Conservation (phyloP, 2,888 invertebrate species). For the Sclerodermus sp. region DNA sequence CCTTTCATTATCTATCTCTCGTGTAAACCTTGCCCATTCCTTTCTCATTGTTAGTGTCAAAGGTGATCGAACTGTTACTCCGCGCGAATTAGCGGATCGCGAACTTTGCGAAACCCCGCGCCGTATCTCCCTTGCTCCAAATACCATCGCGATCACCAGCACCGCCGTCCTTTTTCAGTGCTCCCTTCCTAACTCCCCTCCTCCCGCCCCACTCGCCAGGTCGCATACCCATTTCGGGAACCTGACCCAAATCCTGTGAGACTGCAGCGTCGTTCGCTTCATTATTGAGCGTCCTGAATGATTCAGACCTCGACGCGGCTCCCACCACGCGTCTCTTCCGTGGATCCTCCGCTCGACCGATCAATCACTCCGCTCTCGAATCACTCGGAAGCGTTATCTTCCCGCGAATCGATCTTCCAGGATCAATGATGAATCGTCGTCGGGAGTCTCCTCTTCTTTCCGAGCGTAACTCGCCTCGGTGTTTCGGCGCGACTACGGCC, state of each 20-base stretch:
- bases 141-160: neutral
- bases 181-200: neutral
- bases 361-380: too few relatives aligned
- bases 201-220: neutral
- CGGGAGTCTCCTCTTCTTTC: too few relatives aligned
- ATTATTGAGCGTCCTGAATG: constrained; percentile 35
- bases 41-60: constrained; percentile 11
- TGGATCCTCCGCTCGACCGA: neutral
- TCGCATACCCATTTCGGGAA: constrained; percentile 31
- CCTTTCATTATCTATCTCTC: constrained; percentile 20
- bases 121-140: too few relatives aligned
- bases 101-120: constrained; percentile 12
- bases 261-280: constrained; percentile 29
- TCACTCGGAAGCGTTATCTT: too few relatives aligned
- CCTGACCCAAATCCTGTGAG: constrained; percentile 35
- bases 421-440: too few relatives aligned
- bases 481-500: too few relatives aligned
- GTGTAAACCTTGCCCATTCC: constrained; percentile 18
- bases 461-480: too few relatives aligned
- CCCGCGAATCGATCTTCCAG: too few relatives aligned
- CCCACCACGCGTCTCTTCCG: neutral
- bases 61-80: constrained; percentile 15
- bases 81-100: constrained; percentile 7
- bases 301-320: constrained; percentile 30
- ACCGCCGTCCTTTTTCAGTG: neutral